Base-by-base conservation (phyloP, 2,888 invertebrate species). In the Tenthredo mesomela region DNA sequence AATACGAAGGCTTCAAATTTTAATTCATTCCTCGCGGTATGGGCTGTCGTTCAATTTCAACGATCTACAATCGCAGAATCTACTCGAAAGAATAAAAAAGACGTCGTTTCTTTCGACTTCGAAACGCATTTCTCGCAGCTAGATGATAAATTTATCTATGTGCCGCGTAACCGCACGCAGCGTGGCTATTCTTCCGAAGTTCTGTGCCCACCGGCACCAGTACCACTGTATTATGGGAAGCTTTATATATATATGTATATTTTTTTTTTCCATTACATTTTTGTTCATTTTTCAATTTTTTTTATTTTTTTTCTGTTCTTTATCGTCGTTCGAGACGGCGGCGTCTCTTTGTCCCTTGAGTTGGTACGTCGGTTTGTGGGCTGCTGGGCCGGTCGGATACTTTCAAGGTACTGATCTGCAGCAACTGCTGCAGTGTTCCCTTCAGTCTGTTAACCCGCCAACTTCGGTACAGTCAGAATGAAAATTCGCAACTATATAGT, bases 391-490 rank as follows among this genome's bases (percentile, higher is more conserved):
- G 67, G 67, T 82, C 65, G 67, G 82, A 82, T 67, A 82, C 43
- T 82, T 67, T 82, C 82, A 82, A 82, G 82, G 82, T 82, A 82
- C 82, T 82, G 82, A 82, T 67, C 82, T 67, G 67, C 82, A 47
- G 82, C 82, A 82, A 82, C 82, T 82, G 40, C 50, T 33, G n/a
- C 43, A 37, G 58, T 82, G 67, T 67, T 82, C 82, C 82, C 82
- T 67, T 82, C 47, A 43, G 82, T 82, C 82, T 82, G 67, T 65
- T 82, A 67, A 88, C 89, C 90, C 87, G 89, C 90, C 88, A 90
- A 91, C 90, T 91, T 91, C 88, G 89, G 90, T 91, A 91, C 91
- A 91, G 91, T 91, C 91, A 40, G 86, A 61, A 73, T 86, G 70
- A 89, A 87, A 82, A 88, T 54, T 15, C 70, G 37, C 70, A 18